Base-by-base conservation (phyloP, 2,797 vertebrate species). In the Thalassophryne amazonica region DNA sequence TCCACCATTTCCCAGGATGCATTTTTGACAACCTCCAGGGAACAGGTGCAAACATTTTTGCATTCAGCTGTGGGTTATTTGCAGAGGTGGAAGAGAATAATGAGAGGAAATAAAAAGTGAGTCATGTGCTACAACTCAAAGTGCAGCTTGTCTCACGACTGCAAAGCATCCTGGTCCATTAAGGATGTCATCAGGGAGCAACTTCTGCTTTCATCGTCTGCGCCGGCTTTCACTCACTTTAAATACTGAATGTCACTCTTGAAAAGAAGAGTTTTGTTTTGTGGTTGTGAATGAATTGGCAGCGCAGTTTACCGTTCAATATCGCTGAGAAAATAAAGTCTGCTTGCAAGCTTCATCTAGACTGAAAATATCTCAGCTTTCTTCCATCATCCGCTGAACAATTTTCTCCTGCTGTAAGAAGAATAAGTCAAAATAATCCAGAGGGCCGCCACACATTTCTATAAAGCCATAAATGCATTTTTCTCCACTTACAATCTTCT, bases 1-100 rank as follows among this genome's bases (percentile, higher is more conserved):
- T 63, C 27, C 38, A 57, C 29, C 41, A 66, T 70, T 59, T 76
- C 73, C 75, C 79, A 46, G 46, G 62, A 69, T 64, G 65, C 64
- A 45, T 27, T 15, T 51, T 47, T 62, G 63, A 58, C 43, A 58
- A 50, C 48, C 50, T 70, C 48, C 16, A 10, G 45, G 47, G 57
- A 60, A 45, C 38, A 64, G 46, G 43, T 51, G 46, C 30, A 70
- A 64, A 60, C 60, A 28, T 51, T 70, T 42, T 17, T 52, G 46
- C 38, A 41, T 69, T 31, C 60, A 51, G 52, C 55, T 57, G 71
- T 4, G 24, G 55, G 30, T 66, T 69, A 45, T 42, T 56, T 6
- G 2, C 25, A 46, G 66, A 45, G 48, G 48, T 27, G 50, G 34
- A 25, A 41, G 54, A 43, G 47, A 60, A 65, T 38, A 66, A 39